Evolutionary conservation across 2,113 vertebrate species (phyloP).

Genomic region (Bombycilla garrulus): DNA sequence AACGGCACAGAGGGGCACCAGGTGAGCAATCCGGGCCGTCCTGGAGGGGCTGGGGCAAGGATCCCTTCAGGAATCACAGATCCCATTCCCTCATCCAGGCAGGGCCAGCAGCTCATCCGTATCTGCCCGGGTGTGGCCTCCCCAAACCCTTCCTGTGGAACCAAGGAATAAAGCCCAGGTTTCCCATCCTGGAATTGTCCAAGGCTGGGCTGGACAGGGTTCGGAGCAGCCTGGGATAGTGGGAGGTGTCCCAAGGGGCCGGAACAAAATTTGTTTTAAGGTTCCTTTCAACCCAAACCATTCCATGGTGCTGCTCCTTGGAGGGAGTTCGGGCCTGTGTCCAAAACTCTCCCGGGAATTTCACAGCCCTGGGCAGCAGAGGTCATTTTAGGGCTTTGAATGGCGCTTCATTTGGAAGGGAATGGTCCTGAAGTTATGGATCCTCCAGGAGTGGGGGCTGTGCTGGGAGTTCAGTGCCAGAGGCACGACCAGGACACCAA

Average conservation of each 20-base stretch:
- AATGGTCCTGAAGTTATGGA: rapidly evolving
- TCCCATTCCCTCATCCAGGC: not conserved
- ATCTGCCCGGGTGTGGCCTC: not conserved
- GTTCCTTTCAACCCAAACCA: not conserved
- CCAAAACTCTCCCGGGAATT: not conserved
- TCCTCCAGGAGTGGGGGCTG: not conserved
- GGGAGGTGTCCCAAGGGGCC: not conserved
- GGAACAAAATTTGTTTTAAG: rapidly evolving
- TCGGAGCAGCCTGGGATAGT: not conserved
- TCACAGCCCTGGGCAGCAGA: not conserved
- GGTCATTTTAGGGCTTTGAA: not conserved
- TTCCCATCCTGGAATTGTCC: not conserved
- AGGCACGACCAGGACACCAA: not conserved
- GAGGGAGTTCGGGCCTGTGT: not conserved
- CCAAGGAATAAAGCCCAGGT: rapidly evolving
- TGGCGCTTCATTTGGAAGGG: too few relatives aligned
- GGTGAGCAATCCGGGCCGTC: not conserved
- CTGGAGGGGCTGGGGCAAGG: not conserved
- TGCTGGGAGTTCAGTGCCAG: not conserved
- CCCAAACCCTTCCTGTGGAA: not conserved
- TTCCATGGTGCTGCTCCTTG: not conserved
- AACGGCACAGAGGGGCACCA: constrained; percentile 26
- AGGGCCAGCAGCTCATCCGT: not conserved
- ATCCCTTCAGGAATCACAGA: not conserved
- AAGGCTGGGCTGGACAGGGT: not conserved